Percentiles rank a stretch among this genome's conserved stretches.
Evolutionary conservation across 1,140 invertebrate genomes (phyloP).

Genomic region (Drosophila ogumai): DNA sequence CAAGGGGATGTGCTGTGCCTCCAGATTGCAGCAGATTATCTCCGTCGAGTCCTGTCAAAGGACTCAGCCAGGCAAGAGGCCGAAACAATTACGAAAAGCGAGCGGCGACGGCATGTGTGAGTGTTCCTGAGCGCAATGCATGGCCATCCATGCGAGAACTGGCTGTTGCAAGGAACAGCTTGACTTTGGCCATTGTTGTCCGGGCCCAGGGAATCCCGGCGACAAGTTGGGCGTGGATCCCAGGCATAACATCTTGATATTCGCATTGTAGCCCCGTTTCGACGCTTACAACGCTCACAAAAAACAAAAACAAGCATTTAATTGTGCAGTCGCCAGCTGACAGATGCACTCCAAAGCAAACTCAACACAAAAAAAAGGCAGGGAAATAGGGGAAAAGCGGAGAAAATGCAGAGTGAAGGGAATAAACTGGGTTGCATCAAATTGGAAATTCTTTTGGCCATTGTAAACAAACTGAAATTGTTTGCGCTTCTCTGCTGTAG

Average conservation of each 20-base stretch:
- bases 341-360: conserved; percentile 45
- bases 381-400: neutral
- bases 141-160: conserved; percentile 46
- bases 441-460: conserved; percentile 42
- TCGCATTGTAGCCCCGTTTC: conserved; percentile 45
- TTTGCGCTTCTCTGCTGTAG: conserved; percentile 9
- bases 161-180: conserved; percentile 47
- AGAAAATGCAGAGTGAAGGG: conserved; percentile 19
- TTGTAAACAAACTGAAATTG: conserved; percentile 48
- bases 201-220: conserved; percentile 41
- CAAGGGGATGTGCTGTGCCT: neutral
- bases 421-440: conserved; percentile 35
- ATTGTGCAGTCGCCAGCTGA: conserved; percentile 56
- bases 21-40: conserved; percentile 66
- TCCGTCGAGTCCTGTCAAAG: conserved; percentile 49
- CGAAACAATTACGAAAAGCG: conserved; percentile 66
- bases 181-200: conserved; percentile 62
- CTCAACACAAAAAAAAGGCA: conserved; percentile 11
- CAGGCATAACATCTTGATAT: conserved; percentile 68
- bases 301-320: conserved; percentile 35
- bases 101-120: neutral
- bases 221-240: conserved; percentile 39
- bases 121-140: conserved; percentile 39
- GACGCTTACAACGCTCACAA: conserved; percentile 24
- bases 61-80: conserved; percentile 64